These are phyloP conservation scores for Campylomormyrus tamandua DNA, from an alignment of 2,113 vertebrate species.

Conservation along the genomic window DNA sequence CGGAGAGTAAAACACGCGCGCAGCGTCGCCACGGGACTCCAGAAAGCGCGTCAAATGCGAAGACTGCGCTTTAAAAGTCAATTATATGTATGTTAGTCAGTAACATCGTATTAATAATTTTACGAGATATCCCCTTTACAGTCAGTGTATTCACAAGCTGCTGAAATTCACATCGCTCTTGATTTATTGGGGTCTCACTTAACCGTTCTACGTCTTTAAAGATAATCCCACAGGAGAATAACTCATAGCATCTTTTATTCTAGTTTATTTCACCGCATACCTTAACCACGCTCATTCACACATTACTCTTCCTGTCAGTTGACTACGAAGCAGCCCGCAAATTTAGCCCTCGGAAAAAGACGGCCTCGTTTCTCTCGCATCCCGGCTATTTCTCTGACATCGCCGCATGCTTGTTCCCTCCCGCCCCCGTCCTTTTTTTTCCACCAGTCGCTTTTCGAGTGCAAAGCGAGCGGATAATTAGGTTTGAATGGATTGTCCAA, in stretches of 20 bases:
- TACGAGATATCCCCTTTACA: neutral
- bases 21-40: neutral
- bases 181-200: neutral
- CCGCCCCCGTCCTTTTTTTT: neutral
- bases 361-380: neutral
- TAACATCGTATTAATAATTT: neutral
- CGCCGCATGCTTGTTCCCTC: neutral
- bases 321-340: neutral
- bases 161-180: neutral
- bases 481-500: constrained; percentile 4
- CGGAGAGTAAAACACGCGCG: neutral
- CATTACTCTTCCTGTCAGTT: neutral
- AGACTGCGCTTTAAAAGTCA: neutral
- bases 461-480: constrained; percentile 5
- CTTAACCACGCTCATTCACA: neutral
- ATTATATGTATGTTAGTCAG: neutral
- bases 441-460: neutral
- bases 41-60: neutral
- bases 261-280: neutral
- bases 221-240: neutral
- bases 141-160: neutral
- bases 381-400: neutral
- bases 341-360: neutral
- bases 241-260: neutral
- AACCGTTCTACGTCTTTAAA: neutral